Conservation (phyloP, 1,140 invertebrate genomes). For the Pomacea maculata region DNA sequence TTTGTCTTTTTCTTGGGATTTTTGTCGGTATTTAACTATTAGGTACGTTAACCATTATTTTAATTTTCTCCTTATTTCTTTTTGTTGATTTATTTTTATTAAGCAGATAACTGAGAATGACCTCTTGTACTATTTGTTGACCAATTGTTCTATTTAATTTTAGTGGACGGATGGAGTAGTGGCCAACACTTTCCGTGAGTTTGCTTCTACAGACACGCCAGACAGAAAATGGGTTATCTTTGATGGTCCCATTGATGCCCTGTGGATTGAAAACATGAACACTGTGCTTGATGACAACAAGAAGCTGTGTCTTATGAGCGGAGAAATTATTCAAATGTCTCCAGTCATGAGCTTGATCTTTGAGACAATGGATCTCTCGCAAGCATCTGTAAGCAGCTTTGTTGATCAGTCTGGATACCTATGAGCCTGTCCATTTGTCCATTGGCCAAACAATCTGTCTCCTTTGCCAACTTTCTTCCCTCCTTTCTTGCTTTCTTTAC, state of each 20-base stretch:
- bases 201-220: constrained; percentile 61
- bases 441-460: background rate
- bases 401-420: background rate
- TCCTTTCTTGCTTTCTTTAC: background rate
- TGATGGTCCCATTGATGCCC: constrained; percentile 67
- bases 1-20: background rate
- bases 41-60: too few relatives aligned
- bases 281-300: constrained; percentile 69
- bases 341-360: constrained; percentile 66
- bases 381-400: constrained; percentile 67
- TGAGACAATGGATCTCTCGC: constrained; percentile 68
- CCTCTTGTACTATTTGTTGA: background rate
- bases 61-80: background rate
- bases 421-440: too few relatives aligned
- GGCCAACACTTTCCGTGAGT: constrained; percentile 66
- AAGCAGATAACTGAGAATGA: background rate
- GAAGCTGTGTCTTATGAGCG: constrained; percentile 67
- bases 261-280: constrained; percentile 69
- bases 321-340: constrained; percentile 68
- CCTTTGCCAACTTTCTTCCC: too few relatives aligned
- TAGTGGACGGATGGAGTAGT: constrained; percentile 71
- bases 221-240: constrained; percentile 68
- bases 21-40: background rate
- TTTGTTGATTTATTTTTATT: background rate
- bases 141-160: constrained; percentile 12